Conservation (phyloP, 1,140 invertebrate species). For the Meloidogyne floridensis region DNA sequence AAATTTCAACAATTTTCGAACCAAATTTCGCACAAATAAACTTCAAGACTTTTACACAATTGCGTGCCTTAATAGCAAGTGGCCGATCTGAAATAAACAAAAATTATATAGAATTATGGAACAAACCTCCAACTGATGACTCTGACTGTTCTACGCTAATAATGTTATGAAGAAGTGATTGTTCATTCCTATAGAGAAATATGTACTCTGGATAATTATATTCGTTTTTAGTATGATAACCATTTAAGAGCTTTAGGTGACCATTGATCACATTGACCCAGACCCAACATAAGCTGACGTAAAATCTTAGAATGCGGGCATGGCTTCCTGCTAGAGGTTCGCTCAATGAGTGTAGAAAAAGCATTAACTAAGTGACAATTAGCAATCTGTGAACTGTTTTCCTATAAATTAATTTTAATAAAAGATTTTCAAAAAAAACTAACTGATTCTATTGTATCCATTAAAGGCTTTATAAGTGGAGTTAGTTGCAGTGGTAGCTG, state of each 20-base stretch:
- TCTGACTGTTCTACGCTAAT: conserved; percentile 9
- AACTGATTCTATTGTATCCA: conserved; percentile 32
- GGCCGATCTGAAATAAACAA: neutral
- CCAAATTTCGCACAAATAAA: conserved; percentile 37
- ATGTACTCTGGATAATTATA: neutral
- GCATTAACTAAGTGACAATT: conserved; percentile 37
- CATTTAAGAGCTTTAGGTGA: conserved; percentile 34
- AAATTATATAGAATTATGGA: neutral
- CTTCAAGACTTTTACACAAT: conserved; percentile 43
- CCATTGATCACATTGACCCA: conserved; percentile 28
- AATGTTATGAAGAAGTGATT: neutral
- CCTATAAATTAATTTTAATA: neutral
- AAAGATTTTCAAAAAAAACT: neutral
- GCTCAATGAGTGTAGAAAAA: conserved; percentile 42
- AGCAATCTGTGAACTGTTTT: conserved; percentile 27
- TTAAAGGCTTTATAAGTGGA: conserved; percentile 47
- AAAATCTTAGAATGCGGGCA: conserved; percentile 53
- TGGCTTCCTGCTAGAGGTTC: conserved; percentile 38
- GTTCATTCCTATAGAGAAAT: neutral
- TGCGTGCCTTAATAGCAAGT: conserved; percentile 25
- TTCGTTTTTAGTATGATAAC: conserved; percentile 14
- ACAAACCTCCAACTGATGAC: conserved; percentile 2
- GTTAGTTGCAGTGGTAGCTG: conserved; percentile 32
- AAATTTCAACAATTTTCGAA: conserved; percentile 21
- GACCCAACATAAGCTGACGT: conserved; percentile 44